Evolutionary conservation across 2,888 invertebrate species (phyloP).

Genomic region (Neoascia interrupta): DNA sequence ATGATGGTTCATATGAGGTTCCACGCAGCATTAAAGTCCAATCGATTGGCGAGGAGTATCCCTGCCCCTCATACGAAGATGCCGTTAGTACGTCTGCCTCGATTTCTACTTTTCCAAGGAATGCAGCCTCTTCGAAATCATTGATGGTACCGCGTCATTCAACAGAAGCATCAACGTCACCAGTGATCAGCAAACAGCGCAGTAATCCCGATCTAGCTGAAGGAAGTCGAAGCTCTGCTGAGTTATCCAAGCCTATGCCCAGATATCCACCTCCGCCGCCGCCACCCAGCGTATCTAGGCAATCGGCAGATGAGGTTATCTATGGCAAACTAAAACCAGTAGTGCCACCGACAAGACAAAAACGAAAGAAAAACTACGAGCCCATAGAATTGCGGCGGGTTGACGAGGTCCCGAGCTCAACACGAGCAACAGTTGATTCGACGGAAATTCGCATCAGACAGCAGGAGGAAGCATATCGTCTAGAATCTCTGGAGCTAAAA

Average conservation of each 20-base stretch:
- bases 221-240: conserved; percentile 28
- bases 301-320: conserved; percentile 69
- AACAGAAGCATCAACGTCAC: conserved; percentile 70
- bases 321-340: conserved; percentile 73
- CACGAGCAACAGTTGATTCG: conserved; percentile 75
- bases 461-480: conserved; percentile 72
- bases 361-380: conserved; percentile 76
- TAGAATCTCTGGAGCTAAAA: conserved; percentile 74
- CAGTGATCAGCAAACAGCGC: conserved; percentile 66
- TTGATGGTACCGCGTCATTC: conserved; percentile 71
- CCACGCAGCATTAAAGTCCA: conserved; percentile 73
- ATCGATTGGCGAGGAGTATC: conserved; percentile 55
- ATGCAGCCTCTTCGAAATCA: conserved; percentile 61
- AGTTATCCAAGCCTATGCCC: conserved; percentile 76
- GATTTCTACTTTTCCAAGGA: conserved; percentile 50
- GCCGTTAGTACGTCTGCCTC: conserved; percentile 67
- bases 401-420: conserved; percentile 53
- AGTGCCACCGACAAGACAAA: conserved; percentile 74
- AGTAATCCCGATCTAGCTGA: conserved; percentile 64
- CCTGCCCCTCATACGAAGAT: conserved; percentile 77
- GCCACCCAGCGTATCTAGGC: conserved; percentile 51
- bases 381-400: conserved; percentile 74
- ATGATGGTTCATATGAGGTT: conserved; percentile 76
- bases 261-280: conserved; percentile 76
- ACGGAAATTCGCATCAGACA: conserved; percentile 74